A percentile compares a stretch with the other conserved stretches of the same genome.
Conservation (phyloP, 2,888 invertebrate species). For the Hoplodrina blanda region DNA sequence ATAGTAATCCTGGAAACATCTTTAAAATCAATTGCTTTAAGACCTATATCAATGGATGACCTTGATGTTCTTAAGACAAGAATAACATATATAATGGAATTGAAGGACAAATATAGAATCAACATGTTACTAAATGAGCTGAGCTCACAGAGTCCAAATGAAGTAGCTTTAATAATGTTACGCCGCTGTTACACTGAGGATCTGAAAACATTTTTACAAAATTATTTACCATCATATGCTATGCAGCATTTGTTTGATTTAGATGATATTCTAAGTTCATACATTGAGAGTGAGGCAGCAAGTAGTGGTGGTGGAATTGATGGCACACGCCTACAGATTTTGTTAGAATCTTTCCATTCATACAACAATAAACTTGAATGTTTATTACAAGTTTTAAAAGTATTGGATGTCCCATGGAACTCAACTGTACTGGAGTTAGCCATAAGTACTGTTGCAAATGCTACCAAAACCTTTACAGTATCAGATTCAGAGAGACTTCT, state of each 20-base stretch:
- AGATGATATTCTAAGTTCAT: conserved; percentile 83
- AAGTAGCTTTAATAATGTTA: conserved; percentile 86
- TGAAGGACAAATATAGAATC: conserved; percentile 87
- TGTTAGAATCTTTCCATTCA: conserved; percentile 81
- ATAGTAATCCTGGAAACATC: conserved; percentile 80
- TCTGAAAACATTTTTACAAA: conserved; percentile 80
- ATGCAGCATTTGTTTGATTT: conserved; percentile 83
- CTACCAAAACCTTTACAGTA: conserved; percentile 81
- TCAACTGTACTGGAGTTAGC: conserved; percentile 78
- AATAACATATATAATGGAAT: conserved; percentile 82
- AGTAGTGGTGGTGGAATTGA: conserved; percentile 84
- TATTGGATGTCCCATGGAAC: conserved; percentile 87
- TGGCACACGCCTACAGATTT: conserved; percentile 80
- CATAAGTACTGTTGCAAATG: conserved; percentile 77
- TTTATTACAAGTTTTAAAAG: conserved; percentile 83
- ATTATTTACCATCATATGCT: conserved; percentile 84
- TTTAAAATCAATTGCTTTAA: conserved; percentile 79
- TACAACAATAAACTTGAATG: conserved; percentile 81
- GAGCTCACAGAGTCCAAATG: conserved; percentile 82
- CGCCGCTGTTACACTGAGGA: conserved; percentile 89
- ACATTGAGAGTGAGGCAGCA: conserved; percentile 84
- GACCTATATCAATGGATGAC: conserved; percentile 86
- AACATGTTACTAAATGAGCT: conserved; percentile 85
- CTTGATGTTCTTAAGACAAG: conserved; percentile 83
- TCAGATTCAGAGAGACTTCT: conserved; percentile 79